Evolutionary conservation across 2,797 vertebrate genomes (phyloP).

Genomic region (Alosa sapidissima): DNA sequence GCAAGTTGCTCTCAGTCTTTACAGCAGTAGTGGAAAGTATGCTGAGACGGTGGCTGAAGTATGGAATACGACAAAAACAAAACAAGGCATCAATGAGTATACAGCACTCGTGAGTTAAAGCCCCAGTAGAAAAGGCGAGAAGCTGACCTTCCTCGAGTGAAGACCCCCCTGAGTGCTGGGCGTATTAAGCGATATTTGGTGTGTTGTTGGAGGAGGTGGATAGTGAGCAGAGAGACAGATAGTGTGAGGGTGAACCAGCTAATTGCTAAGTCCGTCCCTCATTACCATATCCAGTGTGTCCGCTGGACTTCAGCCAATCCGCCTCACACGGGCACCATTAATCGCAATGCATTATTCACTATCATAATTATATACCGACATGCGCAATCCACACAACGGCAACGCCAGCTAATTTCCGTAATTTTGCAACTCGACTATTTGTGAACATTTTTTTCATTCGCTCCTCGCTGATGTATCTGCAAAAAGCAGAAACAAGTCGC

Average conservation of each 20-base stretch:
- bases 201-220: conserved; percentile 70
- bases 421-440: conserved; percentile 75
- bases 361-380: conserved; percentile 95
- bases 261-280: conserved; percentile 93
- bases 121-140: conserved; percentile 63
- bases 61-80: conserved; percentile 48
- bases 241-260: conserved; percentile 84
- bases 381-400: conserved; percentile 86
- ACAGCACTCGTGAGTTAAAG: conserved; percentile 60
- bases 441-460: conserved; percentile 73
- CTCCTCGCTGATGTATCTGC: conserved; percentile 89
- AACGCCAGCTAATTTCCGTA: conserved; percentile 75
- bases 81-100: conserved; percentile 47
- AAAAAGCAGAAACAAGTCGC: conserved; percentile 81
- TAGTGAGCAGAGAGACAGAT: conserved; percentile 76
- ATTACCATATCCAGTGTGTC: conserved; percentile 95
- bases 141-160: conserved; percentile 71
- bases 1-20: conserved; percentile 29
- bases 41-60: conserved; percentile 35
- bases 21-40: conserved; percentile 39
- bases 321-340: conserved; percentile 86
- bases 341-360: conserved; percentile 96
- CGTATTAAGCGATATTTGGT: conserved; percentile 71
- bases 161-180: conserved; percentile 72
- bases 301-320: conserved; percentile 94